Percentiles rank a stretch among this genome's conserved stretches.
These are phyloP conservation scores for Diloba caeruleocephala DNA, from an alignment of 2,888 invertebrate species.

Conservation along the genomic window DNA sequence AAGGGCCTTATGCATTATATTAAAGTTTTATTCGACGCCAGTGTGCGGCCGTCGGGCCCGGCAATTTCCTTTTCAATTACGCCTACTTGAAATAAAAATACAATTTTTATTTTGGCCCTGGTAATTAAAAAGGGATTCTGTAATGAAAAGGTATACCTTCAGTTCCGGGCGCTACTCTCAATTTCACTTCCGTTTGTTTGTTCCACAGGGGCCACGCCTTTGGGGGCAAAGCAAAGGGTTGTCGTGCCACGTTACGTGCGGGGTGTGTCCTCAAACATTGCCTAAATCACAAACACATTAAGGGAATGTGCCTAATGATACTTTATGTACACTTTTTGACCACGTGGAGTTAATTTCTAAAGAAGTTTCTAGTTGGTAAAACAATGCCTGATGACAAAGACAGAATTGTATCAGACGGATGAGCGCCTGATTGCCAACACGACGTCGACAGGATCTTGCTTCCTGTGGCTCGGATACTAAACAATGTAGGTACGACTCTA, in stretches of 20 bases:
- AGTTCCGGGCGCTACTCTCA: slow-evolving; percentile 87
- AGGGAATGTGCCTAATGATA: slow-evolving; percentile 50
- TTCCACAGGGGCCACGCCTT: slow-evolving; percentile 81
- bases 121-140: slow-evolving; percentile 89
- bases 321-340: slow-evolving; percentile 28
- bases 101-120: slow-evolving; percentile 87
- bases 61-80: slow-evolving; percentile 89
- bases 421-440: slow-evolving; percentile 77
- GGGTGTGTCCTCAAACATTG: slow-evolving; percentile 72
- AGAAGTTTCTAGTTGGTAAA: slow-evolving; percentile 39
- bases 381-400: slow-evolving; percentile 47
- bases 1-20: slow-evolving; percentile 88
- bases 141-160: slow-evolving; percentile 88
- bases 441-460: slow-evolving; percentile 63
- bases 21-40: slow-evolving; percentile 86
- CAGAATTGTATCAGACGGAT: slow-evolving; percentile 62
- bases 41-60: slow-evolving; percentile 75
- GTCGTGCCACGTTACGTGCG: slow-evolving; percentile 66
- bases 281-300: slow-evolving; percentile 66
- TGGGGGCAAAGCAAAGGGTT: slow-evolving; percentile 81
- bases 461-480: slow-evolving; percentile 71
- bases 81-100: slow-evolving; percentile 88
- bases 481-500: slow-evolving; percentile 37
- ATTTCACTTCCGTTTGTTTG: slow-evolving; percentile 88
- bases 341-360: slow-evolving; percentile 38